A percentile compares a stretch with the other conserved stretches of the same genome.
These are phyloP conservation scores for Coreoperca whiteheadi DNA, from an alignment of 2,113 vertebrate species.

Conservation along the genomic window DNA sequence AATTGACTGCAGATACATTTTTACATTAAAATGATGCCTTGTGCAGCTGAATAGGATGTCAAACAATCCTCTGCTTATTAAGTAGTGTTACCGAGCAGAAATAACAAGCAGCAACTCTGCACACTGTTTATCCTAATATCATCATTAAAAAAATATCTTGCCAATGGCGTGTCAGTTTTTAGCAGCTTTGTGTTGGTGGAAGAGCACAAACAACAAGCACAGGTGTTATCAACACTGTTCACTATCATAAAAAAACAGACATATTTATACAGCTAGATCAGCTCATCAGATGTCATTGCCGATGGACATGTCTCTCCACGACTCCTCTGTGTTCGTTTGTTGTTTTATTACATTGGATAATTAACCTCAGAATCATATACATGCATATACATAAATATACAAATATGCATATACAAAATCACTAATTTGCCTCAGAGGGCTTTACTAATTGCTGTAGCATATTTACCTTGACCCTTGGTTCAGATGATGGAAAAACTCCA, in stretches of 20 bases:
- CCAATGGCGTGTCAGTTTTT: not conserved
- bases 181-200: not conserved
- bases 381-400: too few species aligned
- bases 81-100: not conserved
- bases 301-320: not conserved
- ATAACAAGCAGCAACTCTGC: constrained; percentile 2
- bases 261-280: not conserved
- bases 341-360: not conserved
- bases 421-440: too few species aligned
- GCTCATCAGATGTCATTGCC: too few species aligned
- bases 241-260: not conserved
- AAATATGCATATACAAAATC: too few species aligned
- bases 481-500: not conserved
- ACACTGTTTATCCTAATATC: not conserved
- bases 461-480: not conserved
- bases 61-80: constrained; percentile 18
- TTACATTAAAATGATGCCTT: not conserved
- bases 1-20: not conserved
- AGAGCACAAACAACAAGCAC: not conserved
- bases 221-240: not conserved
- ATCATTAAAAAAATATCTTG: not conserved
- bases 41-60: not conserved
- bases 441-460: not conserved
- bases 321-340: not conserved
- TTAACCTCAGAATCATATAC: not conserved